Evolutionary conservation across 2,888 invertebrate genomes (phyloP), one percentile per base, ranked within the genome.

Genomic region (Hypercompe scribonia): DNA sequence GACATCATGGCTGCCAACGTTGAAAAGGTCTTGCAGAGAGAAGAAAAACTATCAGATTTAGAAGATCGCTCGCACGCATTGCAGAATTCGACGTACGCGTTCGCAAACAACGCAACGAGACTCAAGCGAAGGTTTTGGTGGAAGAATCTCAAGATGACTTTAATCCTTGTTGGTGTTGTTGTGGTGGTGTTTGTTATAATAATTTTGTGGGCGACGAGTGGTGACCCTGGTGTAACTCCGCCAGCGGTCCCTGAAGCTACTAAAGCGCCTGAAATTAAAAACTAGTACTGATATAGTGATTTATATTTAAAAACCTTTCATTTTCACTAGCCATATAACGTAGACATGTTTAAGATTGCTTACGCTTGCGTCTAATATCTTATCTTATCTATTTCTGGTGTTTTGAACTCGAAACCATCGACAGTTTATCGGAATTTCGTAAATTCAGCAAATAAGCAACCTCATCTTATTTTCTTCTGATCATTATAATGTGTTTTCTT

Each of bases 81-180:
- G 82, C 98, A 99, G 89, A 98, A 98, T 91, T 61, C 61, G 3
- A 99, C 98, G 74, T 99, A 99, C 73, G 99, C 99, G 82, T 99
- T 99, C 92, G 99, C 99, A 95, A 99, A 99, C 87, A 99, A 99
- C 92, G 99, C 99, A 82, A 98, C 98, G 80, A 99, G 99, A 96
- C 96, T 99, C 85, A 99, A 99, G 96, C 97, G 99, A 91, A 99
- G 99, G 95, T 99, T 98, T 92, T 99, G 99, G 99, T 98, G 99
- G 97, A 98, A 99, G 95, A 99, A 99, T 95, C 96, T 99, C 93
- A 99, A 99, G 96, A 98, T 98, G 98, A 98, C 98, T 98, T 97
- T 98, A 90, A 98, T 98, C 83, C 97, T 98, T 96, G 98, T 98
- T 87, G 97, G 97, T 85, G 98, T 98, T 91, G 98, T 97, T 82